Evolutionary conservation across 2,888 invertebrate genomes (phyloP).

Genomic region (Sminthurides aquaticus): DNA sequence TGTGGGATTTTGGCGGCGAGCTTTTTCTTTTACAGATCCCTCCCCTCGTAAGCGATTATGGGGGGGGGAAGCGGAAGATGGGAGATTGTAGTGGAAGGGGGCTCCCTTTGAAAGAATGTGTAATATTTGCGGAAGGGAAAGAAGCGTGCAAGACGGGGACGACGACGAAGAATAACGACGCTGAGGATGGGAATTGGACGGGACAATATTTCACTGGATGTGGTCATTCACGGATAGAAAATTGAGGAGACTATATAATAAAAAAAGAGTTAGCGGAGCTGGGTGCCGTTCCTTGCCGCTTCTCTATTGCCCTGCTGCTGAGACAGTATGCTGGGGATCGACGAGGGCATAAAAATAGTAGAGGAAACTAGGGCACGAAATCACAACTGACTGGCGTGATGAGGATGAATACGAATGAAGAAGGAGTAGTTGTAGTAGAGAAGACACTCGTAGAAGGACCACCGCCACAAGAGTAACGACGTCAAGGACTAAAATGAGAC

Average conservation of each 20-base stretch:
- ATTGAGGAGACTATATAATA: slow-evolving; percentile 1
- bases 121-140: background rate
- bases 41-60: background rate
- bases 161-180: background rate
- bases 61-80: background rate
- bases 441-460: background rate
- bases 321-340: background rate
- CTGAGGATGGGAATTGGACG: slow-evolving; percentile 5
- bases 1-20: background rate
- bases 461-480: no score
- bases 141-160: background rate
- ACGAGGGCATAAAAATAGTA: slow-evolving; percentile 7
- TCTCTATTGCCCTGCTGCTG: no score
- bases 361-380: slow-evolving; percentile 1
- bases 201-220: slow-evolving; percentile 6
- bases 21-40: background rate
- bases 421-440: background rate
- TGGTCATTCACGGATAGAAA: slow-evolving; percentile 2
- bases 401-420: background rate
- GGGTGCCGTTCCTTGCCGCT: background rate
- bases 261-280: background rate
- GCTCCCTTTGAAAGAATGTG: background rate
- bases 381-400: slow-evolving; percentile 3
- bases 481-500: no score
- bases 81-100: background rate